Percentiles rank a stretch among this genome's conserved stretches.
Evolutionary conservation across 2,113 vertebrate species (phyloP).

Genomic region (Tychaedon coryphoeus): DNA sequence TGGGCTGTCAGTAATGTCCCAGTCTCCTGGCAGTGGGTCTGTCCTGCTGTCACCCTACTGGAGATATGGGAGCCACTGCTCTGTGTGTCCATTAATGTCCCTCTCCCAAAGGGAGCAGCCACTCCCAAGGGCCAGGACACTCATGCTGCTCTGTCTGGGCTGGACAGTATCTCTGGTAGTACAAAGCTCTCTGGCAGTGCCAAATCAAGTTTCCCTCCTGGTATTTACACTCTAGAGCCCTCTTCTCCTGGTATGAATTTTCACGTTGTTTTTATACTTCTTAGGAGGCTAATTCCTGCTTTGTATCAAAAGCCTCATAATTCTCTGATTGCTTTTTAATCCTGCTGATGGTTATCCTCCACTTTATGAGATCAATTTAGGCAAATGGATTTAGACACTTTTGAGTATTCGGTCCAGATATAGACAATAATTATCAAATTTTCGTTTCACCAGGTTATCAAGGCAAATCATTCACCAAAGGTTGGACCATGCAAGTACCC

Average conservation of each 20-base stretch:
- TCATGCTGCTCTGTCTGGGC: neutral
- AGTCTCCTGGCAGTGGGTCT: neutral
- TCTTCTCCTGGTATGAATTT: neutral
- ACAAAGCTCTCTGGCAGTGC: neutral
- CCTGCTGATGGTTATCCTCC: neutral
- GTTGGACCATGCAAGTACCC: neutral
- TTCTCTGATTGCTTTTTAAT: neutral
- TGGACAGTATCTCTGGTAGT: neutral
- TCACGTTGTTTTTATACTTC: neutral
- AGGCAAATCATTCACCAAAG: neutral
- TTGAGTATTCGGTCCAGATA: neutral
- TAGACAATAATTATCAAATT: neutral
- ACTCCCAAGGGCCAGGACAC: rapidly evolving
- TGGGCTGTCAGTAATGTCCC: rapidly evolving
- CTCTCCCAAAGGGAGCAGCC: rapidly evolving
- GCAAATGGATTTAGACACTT: neutral
- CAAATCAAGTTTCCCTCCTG: neutral
- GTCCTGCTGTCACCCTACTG: neutral
- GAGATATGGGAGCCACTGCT: neutral
- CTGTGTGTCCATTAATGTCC: rapidly evolving
- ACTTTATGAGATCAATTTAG: neutral
- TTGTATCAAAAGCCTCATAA: neutral
- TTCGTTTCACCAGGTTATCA: neutral
- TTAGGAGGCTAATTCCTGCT: neutral
- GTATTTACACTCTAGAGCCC: neutral